Conservation (phyloP, 2,888 invertebrate species). For the Ornithoptera priamus region DNA sequence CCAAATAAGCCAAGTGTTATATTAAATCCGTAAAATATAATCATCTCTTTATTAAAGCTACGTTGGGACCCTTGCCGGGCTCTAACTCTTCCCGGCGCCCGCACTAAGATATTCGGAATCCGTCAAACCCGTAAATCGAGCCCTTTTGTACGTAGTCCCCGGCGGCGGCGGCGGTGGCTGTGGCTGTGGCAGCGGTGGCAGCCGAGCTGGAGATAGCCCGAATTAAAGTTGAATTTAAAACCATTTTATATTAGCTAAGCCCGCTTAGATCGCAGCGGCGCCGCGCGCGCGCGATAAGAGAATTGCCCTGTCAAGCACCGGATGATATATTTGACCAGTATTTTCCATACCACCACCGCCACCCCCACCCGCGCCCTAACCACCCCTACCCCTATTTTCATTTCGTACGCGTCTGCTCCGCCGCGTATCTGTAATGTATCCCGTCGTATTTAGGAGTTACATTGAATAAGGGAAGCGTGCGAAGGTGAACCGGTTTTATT, state of each 20-base stretch:
- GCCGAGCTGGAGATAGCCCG: constrained; percentile 71
- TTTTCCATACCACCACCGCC: constrained; percentile 84
- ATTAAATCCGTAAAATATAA: constrained; percentile 33
- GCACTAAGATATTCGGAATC: constrained; percentile 72
- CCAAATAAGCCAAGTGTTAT: constrained; percentile 7
- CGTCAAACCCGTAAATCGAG: constrained; percentile 78
- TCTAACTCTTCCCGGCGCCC: constrained; percentile 26
- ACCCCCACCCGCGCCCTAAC: constrained; percentile 27
- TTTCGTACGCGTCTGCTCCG: constrained; percentile 73
- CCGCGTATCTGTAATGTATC: constrained; percentile 74
- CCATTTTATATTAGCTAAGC: constrained; percentile 81
- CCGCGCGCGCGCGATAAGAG: constrained; percentile 87
- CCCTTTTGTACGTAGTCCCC: constrained; percentile 63
- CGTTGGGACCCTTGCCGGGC: constrained; percentile 58
- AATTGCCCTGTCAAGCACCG: constrained; percentile 93
- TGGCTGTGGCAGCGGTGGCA: too few relatives aligned
- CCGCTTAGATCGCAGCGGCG: constrained; percentile 79
- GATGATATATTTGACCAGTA: constrained; percentile 95
- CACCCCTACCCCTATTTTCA: constrained; percentile 68
- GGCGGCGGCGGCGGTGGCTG: too few relatives aligned
- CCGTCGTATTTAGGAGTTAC: constrained; percentile 70
- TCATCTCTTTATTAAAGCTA: constrained; percentile 37
- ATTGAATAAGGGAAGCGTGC: constrained; percentile 67
- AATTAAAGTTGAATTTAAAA: constrained; percentile 81
- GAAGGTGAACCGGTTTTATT: constrained; percentile 60